Evolutionary conservation across 2,113 vertebrate genomes (phyloP), one percentile per base, ranked within the genome.

Genomic region (Brachyistius frenatus): DNA sequence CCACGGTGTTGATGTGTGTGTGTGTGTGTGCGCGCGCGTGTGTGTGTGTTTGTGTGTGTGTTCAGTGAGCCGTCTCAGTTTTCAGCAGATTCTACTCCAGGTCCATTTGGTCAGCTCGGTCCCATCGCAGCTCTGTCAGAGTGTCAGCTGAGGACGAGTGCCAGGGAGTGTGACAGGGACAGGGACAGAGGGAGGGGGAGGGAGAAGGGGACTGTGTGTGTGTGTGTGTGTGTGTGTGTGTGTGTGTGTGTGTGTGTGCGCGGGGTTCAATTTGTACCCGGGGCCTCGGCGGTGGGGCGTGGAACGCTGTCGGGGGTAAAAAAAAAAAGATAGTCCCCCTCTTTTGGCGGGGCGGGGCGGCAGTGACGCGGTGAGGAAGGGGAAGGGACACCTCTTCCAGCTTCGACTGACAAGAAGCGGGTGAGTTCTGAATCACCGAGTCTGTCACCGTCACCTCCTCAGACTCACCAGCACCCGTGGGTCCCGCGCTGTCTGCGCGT

Each of bases 261-360:
- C 46, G 72, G 65, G 76, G 66, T 61, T 77, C 71, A 76, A 52
- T 66, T 83, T 83, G 76, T 75, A 86, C 83, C 76, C 46, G 15
- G 71, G 81, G 36, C 52, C 52, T 78, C 67, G 33, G 58, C 50
- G 14, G 8, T 8, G 74, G 66, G 69, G 77, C 23, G 70, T 79
- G 79, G n/a, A n/a, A 85, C 81, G 23, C 23, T 23, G 23, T 23
- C 23, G 23, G 23, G 23, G 23, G 23, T 1, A 23, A 23, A 23
- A 23, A 23, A 23, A 23, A 23, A 87, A 91, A 92, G 91, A 92
- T 91, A 90, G 74, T 73, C 87, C 64, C 53, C 30, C 31, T 4
- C 9, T 50, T 32, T 60, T 7, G 35, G 23, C 50, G 66, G 23
- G 49, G 62, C 7, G 55, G 47, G 66, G 47, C 7, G 31, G 11